phyloP scores from a whole-genome alignment of 2,797 vertebrate genomes.

The Sphenopsis melanotis region DNA sequence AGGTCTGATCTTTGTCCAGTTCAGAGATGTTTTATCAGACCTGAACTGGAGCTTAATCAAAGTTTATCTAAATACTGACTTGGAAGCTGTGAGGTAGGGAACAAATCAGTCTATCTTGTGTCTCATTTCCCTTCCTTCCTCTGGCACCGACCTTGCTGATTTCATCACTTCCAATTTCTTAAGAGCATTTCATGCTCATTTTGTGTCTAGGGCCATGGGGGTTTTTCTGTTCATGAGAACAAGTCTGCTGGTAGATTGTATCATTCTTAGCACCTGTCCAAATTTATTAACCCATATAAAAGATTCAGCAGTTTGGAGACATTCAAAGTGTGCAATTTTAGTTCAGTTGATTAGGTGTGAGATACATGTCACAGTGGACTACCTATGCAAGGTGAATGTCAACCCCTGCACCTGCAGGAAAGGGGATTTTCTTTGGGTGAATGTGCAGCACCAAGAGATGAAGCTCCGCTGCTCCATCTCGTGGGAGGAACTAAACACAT shows the following conservation, averaged over 20 bases:
- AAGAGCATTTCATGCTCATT: neutral
- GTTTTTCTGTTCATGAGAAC: neutral
- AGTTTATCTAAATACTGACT: neutral
- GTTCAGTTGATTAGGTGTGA: conserved; percentile 22
- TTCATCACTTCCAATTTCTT: neutral
- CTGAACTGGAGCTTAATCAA: neutral
- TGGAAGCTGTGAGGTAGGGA: neutral
- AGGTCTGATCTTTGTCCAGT: neutral
- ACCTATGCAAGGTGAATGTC: conserved; percentile 22
- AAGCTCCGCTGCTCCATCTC: conserved; percentile 32
- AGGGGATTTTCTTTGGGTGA: neutral
- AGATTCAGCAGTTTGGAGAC: neutral
- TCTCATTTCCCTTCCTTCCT: neutral
- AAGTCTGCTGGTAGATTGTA: neutral
- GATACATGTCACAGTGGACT: neutral
- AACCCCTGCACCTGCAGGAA: neutral
- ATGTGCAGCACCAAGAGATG: neutral
- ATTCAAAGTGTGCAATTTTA: conserved; percentile 15
- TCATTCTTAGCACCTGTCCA: conserved; percentile 21
- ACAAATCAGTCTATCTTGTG: neutral
- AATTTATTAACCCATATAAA: conserved; percentile 2
- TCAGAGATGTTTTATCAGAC: neutral
- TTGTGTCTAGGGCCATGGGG: rapidly evolving
- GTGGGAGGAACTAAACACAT: conserved; percentile 16
- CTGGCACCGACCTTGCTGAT: neutral